A percentile compares a stretch with the other conserved stretches of the same genome.
These are phyloP conservation scores for Cavia aperea DNA, from an alignment of 2,113 vertebrate genomes.

Conservation along the genomic window DNA sequence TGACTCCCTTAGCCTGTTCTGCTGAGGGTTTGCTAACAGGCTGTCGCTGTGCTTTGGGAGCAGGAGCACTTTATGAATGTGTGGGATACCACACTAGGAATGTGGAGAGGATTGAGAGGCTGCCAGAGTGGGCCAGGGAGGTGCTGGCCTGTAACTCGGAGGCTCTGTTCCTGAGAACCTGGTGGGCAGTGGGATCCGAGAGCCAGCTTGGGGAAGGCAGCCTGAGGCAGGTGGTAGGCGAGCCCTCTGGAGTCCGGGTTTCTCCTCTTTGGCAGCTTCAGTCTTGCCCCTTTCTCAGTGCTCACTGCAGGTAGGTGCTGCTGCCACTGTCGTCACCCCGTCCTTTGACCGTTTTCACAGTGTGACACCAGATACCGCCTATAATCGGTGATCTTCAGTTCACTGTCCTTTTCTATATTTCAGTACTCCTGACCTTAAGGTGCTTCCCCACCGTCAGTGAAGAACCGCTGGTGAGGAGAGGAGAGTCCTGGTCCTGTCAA, in stretches of 20 bases:
- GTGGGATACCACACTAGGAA: neutral
- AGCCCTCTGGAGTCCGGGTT: fast-evolving
- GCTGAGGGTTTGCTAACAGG: neutral
- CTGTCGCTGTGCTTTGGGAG: neutral
- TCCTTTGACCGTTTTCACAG: neutral
- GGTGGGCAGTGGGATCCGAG: neutral
- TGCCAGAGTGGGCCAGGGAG: neutral
- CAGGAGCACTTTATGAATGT: neutral
- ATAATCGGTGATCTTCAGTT: neutral
- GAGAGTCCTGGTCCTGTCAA: neutral
- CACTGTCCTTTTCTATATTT: neutral
- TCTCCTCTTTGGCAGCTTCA: neutral
- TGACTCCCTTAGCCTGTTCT: neutral
- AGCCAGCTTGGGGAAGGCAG: neutral
- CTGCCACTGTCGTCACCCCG: neutral
- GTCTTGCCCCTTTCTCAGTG: neutral
- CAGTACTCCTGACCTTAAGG: neutral
- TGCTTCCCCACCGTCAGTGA: neutral
- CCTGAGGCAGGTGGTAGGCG: neutral
- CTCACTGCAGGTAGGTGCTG: neutral
- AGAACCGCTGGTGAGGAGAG: neutral
- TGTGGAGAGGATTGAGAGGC: neutral
- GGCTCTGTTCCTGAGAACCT: neutral
- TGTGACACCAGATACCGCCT: neutral
- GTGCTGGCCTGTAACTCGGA: neutral